Percentiles rank a stretch among this genome's conserved stretches.
Conservation (phyloP, 2,888 invertebrate genomes). For the Caenorhabditis angaria region DNA sequence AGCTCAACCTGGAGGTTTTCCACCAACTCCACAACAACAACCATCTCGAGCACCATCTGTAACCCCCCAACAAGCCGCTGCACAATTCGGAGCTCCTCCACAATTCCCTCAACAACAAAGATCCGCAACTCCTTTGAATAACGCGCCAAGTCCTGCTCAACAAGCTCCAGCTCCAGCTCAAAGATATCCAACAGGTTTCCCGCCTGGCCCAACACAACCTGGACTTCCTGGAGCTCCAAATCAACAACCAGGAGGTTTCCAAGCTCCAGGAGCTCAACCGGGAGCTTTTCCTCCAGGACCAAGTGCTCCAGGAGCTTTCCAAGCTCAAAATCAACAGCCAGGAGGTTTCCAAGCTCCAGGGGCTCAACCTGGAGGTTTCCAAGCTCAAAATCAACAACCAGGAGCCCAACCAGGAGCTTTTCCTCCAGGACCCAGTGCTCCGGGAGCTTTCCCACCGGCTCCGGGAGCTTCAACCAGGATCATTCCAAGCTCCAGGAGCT, state of each 20-base stretch:
- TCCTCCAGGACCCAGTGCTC: constrained; percentile 11
- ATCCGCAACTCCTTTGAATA: background rate
- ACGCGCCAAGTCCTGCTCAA: background rate
- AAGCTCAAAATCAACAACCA: background rate
- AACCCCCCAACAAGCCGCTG: constrained; percentile 8
- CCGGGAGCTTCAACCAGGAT: background rate
- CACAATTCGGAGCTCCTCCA: constrained; percentile 8
- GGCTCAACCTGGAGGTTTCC: background rate
- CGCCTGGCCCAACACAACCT: constrained; percentile 15
- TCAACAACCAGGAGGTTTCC: constrained; percentile 15
- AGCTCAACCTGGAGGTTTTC: background rate
- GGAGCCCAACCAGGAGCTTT: background rate
- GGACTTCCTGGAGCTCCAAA: constrained; percentile 9
- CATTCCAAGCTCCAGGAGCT: background rate
- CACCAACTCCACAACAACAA: constrained; percentile 7
- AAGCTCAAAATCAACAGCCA: background rate
- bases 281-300: constrained; percentile 13
- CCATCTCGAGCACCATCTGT: constrained; percentile 10
- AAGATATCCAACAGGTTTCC: constrained; percentile 18
- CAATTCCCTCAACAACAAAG: constrained; percentile 8
- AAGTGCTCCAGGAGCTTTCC: background rate
- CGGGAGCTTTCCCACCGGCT: constrained; percentile 7
- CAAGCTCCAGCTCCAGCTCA: constrained; percentile 6
- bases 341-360: constrained; percentile 7
- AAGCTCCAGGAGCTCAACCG: constrained; percentile 11